Conservation (phyloP, 2,113 vertebrate genomes). For the Dermatemys mawii region DNA sequence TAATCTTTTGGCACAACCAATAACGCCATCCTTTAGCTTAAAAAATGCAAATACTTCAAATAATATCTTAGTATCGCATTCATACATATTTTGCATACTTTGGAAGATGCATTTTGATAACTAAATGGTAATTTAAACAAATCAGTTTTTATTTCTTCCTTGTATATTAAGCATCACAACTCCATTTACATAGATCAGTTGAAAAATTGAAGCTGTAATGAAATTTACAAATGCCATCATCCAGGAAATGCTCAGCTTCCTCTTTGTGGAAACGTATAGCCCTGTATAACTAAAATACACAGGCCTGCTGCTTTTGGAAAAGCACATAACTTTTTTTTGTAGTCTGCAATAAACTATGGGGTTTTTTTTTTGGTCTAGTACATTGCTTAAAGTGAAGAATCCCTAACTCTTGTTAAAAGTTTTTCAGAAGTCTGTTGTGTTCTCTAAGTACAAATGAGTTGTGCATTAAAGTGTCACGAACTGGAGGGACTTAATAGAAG, state of each 20-base stretch:
- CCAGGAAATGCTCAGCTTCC: neutral
- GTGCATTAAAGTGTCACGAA: neutral
- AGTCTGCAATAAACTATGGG: neutral
- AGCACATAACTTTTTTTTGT: neutral
- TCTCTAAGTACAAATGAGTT: neutral
- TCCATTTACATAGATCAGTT: neutral
- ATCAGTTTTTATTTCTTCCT: neutral
- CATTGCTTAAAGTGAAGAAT: neutral
- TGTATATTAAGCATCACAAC: neutral
- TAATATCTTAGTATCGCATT: neutral
- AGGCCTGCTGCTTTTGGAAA: neutral
- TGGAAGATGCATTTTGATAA: neutral
- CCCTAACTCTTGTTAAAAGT: neutral
- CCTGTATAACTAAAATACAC: neutral
- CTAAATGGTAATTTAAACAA: neutral
- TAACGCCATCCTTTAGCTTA: neutral
- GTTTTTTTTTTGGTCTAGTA: neutral
- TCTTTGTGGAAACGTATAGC: neutral
- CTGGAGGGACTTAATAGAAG: neutral
- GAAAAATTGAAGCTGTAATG: neutral
- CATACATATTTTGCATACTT: neutral
- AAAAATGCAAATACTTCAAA: neutral
- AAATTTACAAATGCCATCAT: neutral
- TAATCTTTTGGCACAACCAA: neutral
- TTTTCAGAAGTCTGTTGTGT: neutral